phyloP scores from a whole-genome alignment of 2,113 vertebrate genomes.

The Pteropus alecto region DNA sequence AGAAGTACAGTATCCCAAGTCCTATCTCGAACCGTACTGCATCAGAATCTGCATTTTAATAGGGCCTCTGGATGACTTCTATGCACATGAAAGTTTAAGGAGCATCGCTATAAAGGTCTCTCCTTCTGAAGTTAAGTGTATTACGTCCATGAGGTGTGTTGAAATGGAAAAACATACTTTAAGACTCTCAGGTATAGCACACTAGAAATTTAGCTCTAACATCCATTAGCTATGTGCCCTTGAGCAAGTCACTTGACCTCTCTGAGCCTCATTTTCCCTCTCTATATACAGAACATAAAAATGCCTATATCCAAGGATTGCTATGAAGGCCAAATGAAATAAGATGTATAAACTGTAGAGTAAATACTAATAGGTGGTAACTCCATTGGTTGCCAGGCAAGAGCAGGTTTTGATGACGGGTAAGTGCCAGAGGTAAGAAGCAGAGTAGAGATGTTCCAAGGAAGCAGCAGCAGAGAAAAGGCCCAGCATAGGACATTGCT shows the following conservation, averaged over 20 bases:
- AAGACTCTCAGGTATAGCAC: neutral
- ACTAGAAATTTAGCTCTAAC: neutral
- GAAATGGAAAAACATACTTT: neutral
- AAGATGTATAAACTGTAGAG: neutral
- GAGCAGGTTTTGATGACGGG: neutral
- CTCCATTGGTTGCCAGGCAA: neutral
- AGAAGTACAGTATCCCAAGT: neutral
- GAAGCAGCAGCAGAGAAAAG: neutral
- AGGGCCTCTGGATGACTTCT: too few relatives aligned
- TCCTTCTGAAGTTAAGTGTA: neutral
- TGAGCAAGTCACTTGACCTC: neutral
- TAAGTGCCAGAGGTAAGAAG: neutral
- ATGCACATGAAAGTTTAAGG: neutral
- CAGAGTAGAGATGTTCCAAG: neutral
- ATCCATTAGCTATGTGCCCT: neutral
- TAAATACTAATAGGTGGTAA: neutral
- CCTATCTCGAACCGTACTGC: neutral
- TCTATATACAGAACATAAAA: neutral
- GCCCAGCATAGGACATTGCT: neutral
- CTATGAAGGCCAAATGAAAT: neutral
- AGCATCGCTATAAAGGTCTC: accelerated
- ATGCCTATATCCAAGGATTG: neutral
- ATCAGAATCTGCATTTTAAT: neutral
- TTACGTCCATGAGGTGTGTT: accelerated
- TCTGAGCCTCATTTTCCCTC: neutral